These are phyloP conservation scores for Semnornis frantzii DNA, from an alignment of 2,113 vertebrate species.

Conservation along the genomic window DNA sequence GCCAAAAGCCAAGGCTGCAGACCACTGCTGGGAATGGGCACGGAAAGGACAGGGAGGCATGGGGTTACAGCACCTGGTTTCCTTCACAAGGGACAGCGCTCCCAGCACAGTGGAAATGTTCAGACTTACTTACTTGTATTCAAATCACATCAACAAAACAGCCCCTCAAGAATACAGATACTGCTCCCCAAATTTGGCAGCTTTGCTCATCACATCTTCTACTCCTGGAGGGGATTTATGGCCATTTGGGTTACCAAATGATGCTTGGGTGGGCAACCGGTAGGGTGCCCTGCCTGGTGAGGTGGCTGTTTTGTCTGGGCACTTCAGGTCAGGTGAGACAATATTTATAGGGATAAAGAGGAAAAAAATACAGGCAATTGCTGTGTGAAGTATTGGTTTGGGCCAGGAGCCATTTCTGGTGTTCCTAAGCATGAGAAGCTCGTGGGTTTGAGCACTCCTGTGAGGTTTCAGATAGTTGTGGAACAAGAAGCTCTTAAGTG, in stretches of 20 bases:
- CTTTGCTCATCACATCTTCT: neutral
- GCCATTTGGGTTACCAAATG: neutral
- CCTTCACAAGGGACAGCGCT: too few relatives aligned
- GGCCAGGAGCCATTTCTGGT: neutral
- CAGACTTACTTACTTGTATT: neutral
- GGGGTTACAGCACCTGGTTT: neutral
- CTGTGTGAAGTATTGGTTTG: neutral
- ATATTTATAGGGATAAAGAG: neutral
- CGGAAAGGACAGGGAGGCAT: accelerated
- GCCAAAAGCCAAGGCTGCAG: neutral
- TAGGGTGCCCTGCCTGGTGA: neutral
- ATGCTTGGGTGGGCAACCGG: neutral
- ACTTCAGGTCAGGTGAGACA: neutral
- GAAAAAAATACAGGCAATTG: neutral
- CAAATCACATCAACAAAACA: neutral
- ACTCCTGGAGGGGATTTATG: neutral
- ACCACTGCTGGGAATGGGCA: neutral
- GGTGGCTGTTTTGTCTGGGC: neutral
- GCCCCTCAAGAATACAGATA: neutral
- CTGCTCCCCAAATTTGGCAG: neutral
- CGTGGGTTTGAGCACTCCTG: neutral
- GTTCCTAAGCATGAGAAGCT: neutral
- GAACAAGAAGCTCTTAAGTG: neutral
- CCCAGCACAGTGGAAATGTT: neutral
- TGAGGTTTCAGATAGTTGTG: neutral